Conservation (phyloP, 2,797 vertebrate genomes). For the Hoplostethus atlanticus region DNA sequence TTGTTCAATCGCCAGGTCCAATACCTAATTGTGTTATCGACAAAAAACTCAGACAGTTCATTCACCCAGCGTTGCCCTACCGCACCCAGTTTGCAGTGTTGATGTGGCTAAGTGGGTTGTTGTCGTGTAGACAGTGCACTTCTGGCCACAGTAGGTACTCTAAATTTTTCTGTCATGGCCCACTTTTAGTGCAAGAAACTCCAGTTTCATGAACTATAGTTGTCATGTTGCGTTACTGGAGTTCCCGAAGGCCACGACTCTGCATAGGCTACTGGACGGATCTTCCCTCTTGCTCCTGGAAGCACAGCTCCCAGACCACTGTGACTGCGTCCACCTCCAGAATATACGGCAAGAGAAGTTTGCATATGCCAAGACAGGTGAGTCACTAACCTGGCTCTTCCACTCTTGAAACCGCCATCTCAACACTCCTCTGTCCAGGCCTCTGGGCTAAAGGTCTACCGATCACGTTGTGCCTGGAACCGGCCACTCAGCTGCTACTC, state of each 20-base stretch:
- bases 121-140: slow-evolving; percentile 4
- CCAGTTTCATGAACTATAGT: slow-evolving; percentile 4
- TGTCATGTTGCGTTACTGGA: slow-evolving; percentile 4
- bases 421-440: neutral
- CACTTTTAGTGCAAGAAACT: neutral
- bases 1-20: neutral
- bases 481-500: neutral
- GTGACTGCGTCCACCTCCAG: slow-evolving; percentile 18
- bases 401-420: neutral
- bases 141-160: slow-evolving; percentile 9
- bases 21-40: too few species aligned
- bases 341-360: slow-evolving; percentile 1
- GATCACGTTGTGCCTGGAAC: neutral
- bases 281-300: neutral
- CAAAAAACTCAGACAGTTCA: too few species aligned
- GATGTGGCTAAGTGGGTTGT: slow-evolving; percentile 8
- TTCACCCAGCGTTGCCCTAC: neutral
- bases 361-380: slow-evolving; percentile 6
- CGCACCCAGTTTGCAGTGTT: slow-evolving; percentile 7
- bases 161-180: slow-evolving; percentile 16
- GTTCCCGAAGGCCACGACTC: too few species aligned
- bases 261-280: neutral
- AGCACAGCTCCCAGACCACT: slow-evolving; percentile 1
- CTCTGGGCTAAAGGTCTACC: too few species aligned
- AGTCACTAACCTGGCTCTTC: neutral